Conservation (phyloP, 1,140 invertebrate species). For the Portunus trituberculatus region DNA sequence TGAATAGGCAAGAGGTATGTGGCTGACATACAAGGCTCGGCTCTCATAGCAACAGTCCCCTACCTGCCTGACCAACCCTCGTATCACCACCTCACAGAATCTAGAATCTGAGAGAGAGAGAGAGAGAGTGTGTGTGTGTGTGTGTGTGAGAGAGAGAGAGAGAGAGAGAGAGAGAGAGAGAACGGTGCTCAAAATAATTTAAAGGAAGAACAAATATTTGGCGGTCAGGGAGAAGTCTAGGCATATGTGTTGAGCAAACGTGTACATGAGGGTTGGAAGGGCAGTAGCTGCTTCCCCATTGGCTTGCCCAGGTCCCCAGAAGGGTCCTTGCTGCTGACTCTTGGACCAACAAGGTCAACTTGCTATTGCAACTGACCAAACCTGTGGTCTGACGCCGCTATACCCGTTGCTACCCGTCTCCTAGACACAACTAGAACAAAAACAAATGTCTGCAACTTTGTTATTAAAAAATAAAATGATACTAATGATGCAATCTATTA, state of each 20-base stretch:
- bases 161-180: slow-evolving; percentile 37
- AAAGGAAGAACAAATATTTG: slow-evolving; percentile 49
- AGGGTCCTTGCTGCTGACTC: slow-evolving; percentile 67
- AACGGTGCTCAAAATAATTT: slow-evolving; percentile 70
- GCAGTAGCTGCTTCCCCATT: slow-evolving; percentile 68
- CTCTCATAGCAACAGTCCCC: slow-evolving; percentile 69
- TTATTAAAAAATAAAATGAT: slow-evolving; percentile 76
- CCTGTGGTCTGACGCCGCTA: slow-evolving; percentile 75
- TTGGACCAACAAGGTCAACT: slow-evolving; percentile 73
- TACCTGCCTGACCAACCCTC: slow-evolving; percentile 70
- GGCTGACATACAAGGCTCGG: slow-evolving; percentile 69
- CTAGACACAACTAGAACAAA: slow-evolving; percentile 76
- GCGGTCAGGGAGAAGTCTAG: slow-evolving; percentile 62
- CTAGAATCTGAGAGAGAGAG: slow-evolving; percentile 29
- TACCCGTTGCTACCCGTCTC: slow-evolving; percentile 74
- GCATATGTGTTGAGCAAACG: slow-evolving; percentile 59
- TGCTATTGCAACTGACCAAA: slow-evolving; percentile 72
- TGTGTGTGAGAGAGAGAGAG: neutral
- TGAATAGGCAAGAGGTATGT: slow-evolving; percentile 45
- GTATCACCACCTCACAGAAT: slow-evolving; percentile 68
- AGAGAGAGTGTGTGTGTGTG: neutral
- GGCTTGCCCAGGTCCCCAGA: slow-evolving; percentile 63
- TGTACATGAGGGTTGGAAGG: slow-evolving; percentile 67
- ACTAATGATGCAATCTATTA: slow-evolving; percentile 67
- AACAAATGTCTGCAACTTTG: slow-evolving; percentile 75